Percentiles rank a stretch among this genome's conserved stretches.
These are phyloP conservation scores for Centruroides vittatus DNA, from an alignment of 1,140 invertebrate genomes.

Conservation along the genomic window DNA sequence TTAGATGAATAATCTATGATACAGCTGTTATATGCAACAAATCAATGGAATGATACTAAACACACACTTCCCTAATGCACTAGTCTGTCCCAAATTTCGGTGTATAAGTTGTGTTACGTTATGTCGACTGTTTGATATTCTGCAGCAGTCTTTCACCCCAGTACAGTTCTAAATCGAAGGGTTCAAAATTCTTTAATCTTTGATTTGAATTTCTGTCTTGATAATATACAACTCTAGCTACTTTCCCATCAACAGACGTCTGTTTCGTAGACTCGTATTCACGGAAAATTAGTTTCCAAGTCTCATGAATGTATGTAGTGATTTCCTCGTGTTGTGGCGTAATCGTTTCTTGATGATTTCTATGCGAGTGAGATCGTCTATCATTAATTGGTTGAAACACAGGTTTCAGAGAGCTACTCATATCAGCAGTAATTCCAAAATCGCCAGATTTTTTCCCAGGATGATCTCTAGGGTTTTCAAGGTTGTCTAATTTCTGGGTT, in stretches of 20 bases:
- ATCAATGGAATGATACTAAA: too few relatives aligned
- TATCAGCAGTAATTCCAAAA: too few relatives aligned
- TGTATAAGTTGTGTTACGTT: constrained; percentile 1
- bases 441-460: too few relatives aligned
- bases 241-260: neutral
- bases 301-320: constrained; percentile 53
- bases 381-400: constrained; percentile 49
- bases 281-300: neutral
- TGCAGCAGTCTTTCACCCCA: constrained; percentile 70
- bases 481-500: too few relatives aligned
- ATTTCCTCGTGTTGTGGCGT: constrained; percentile 56
- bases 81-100: constrained; percentile 4
- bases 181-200: constrained; percentile 45
- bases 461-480: too few relatives aligned
- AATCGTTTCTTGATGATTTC: constrained; percentile 46
- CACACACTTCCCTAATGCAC: constrained; percentile 4
- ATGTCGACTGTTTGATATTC: constrained; percentile 26
- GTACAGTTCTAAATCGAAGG: constrained; percentile 73
- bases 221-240: constrained; percentile 15
- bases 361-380: constrained; percentile 43
- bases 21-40: too few relatives aligned
- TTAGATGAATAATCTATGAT: too few relatives aligned
- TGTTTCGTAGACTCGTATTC: constrained; percentile 4
- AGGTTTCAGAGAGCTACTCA: constrained; percentile 39
- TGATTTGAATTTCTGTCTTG: constrained; percentile 6